phyloP scores from a whole-genome alignment of 2,888 invertebrate species.

The Luperina testacea region DNA sequence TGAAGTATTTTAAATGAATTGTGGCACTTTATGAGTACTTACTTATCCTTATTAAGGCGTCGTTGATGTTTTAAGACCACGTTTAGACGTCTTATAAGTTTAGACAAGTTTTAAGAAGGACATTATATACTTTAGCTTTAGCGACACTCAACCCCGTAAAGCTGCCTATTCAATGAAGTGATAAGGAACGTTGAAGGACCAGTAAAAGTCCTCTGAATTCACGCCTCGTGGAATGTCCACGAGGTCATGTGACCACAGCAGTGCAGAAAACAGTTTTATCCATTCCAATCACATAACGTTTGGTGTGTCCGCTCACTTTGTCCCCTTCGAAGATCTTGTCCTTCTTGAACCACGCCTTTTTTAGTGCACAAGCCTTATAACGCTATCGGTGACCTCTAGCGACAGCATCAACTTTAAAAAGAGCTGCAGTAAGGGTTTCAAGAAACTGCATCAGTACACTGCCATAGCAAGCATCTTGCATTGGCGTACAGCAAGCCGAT shows the following conservation, averaged over 20 bases:
- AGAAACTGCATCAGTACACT: background rate
- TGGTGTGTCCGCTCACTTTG: background rate
- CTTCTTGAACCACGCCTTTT: background rate
- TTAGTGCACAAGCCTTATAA: background rate
- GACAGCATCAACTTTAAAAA: background rate
- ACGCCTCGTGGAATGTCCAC: background rate
- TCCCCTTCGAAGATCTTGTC: background rate
- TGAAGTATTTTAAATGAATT: conserved; percentile 8
- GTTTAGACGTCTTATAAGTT: conserved; percentile 27
- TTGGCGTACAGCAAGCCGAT: background rate
- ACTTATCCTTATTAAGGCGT: background rate
- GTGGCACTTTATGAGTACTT: conserved; percentile 18
- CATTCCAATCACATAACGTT: background rate
- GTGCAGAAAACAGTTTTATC: background rate
- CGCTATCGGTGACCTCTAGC: background rate
- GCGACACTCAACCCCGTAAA: background rate
- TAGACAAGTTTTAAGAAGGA: conserved; percentile 38
- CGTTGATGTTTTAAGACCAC: conserved; percentile 16
- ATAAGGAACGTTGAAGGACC: background rate
- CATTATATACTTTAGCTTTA: conserved; percentile 7
- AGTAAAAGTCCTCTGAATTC: background rate
- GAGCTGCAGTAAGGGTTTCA: background rate
- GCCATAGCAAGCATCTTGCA: background rate
- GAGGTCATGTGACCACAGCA: background rate
- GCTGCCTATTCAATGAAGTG: background rate